Percentiles rank a stretch among this genome's conserved stretches.
Evolutionary conservation across 2,797 vertebrate genomes (phyloP).

Genomic region (Emydoidea blandingii): DNA sequence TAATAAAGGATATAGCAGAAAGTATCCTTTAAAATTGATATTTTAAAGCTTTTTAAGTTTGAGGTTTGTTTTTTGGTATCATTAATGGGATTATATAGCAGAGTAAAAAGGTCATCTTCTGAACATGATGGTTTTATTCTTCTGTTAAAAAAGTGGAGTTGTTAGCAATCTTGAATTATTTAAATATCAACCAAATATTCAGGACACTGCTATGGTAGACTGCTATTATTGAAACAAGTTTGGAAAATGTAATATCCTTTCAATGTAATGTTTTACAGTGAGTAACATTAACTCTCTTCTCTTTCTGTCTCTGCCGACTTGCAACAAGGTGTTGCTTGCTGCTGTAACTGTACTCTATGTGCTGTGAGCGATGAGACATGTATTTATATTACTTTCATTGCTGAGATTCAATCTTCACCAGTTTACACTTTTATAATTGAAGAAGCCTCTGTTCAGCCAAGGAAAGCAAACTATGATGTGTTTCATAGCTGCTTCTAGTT

Average conservation of each 20-base stretch:
- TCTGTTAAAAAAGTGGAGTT: slow-evolving; percentile 65
- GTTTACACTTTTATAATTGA: slow-evolving; percentile 68
- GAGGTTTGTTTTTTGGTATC: slow-evolving; percentile 73
- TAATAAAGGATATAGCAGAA: slow-evolving; percentile 80
- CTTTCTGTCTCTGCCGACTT: background rate
- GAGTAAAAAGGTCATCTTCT: slow-evolving; percentile 80
- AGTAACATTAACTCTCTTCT: background rate
- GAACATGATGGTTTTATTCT: slow-evolving; percentile 78
- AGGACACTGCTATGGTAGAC: slow-evolving; percentile 14
- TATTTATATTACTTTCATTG: slow-evolving; percentile 19
- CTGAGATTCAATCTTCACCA: slow-evolving; percentile 37
- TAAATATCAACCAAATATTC: slow-evolving; percentile 70
- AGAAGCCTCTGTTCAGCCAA: slow-evolving; percentile 57
- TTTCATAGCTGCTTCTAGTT: slow-evolving; percentile 44
- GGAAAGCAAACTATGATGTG: slow-evolving; percentile 44
- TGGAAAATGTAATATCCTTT: background rate
- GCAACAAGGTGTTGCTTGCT: slow-evolving; percentile 16
- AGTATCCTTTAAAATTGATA: slow-evolving; percentile 80
- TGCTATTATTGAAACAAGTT: slow-evolving; percentile 54
- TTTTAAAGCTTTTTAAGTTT: slow-evolving; percentile 80
- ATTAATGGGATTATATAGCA: slow-evolving; percentile 79
- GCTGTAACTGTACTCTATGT: background rate
- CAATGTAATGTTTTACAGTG: background rate
- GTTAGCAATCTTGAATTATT: slow-evolving; percentile 77
- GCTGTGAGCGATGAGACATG: slow-evolving; percentile 4